Percentiles rank a stretch among this genome's conserved stretches.
Evolutionary conservation across 2,113 vertebrate species (phyloP).

Genomic region (Parus major): DNA sequence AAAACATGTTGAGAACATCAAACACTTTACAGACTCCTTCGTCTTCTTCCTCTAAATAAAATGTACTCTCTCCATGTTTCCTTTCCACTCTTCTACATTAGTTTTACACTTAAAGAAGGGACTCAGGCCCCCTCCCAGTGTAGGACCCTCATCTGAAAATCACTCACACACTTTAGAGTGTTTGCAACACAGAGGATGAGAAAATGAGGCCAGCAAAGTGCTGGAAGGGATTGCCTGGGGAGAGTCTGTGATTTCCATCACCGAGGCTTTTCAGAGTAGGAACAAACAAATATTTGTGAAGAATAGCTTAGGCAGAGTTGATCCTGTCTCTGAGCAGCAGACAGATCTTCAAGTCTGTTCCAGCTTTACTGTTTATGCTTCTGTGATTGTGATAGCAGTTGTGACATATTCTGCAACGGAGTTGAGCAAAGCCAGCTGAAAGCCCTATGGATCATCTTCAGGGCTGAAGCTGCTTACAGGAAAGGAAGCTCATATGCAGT

Average conservation of each 20-base stretch:
- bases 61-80: background rate
- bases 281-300: constrained; percentile 60
- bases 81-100: background rate
- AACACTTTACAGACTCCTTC: background rate
- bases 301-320: constrained; percentile 33
- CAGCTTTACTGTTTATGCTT: constrained; percentile 25
- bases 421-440: constrained; percentile 41
- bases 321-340: constrained; percentile 32
- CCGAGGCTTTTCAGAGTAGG: constrained; percentile 2
- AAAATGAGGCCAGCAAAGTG: background rate
- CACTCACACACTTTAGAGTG: background rate
- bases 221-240: background rate
- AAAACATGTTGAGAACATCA: background rate
- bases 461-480: constrained; percentile 19
- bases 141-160: background rate
- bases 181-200: background rate
- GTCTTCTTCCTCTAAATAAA: background rate
- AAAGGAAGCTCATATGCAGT: background rate
- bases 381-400: constrained; percentile 24
- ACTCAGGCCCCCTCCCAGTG: background rate
- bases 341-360: constrained; percentile 26
- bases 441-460: constrained; percentile 29
- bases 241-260: constrained; percentile 24
- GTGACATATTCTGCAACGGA: background rate
- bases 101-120: background rate